Conservation (phyloP, 2,888 invertebrate genomes). For the Netelia virgata region DNA sequence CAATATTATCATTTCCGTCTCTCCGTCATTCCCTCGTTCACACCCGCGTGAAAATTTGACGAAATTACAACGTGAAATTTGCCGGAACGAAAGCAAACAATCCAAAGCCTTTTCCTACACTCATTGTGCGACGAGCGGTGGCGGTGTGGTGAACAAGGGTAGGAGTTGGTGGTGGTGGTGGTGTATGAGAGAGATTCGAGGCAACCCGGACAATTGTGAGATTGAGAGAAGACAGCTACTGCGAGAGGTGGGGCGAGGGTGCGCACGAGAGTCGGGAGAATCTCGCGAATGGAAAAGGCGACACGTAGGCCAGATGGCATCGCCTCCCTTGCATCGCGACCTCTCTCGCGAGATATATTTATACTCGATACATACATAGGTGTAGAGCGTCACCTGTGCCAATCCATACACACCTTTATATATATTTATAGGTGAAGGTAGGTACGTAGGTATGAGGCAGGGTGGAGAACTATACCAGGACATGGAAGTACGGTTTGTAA, state of each 20-base stretch:
- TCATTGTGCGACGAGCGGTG: conserved; percentile 9
- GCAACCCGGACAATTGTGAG: not conserved
- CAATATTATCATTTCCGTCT: conserved; percentile 16
- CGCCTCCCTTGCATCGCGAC: conserved; percentile 27
- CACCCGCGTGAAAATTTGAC: conserved; percentile 19
- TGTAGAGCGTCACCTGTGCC: conserved; percentile 3
- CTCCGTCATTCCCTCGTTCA: not conserved
- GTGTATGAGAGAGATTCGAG: not conserved
- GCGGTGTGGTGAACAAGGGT: conserved; percentile 1
- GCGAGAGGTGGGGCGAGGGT: not conserved
- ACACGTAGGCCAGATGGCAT: conserved; percentile 50
- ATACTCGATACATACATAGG: too few relatives aligned
- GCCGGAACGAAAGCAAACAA: conserved; percentile 55
- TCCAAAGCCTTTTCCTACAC: conserved; percentile 22
- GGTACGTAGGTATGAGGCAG: not conserved
- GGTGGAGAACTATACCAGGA: conserved; percentile 22
- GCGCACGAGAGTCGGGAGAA: not conserved
- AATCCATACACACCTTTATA: conserved; percentile 13
- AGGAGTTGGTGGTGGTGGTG: not conserved
- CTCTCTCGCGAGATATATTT: not conserved
- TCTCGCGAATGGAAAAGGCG: conserved; percentile 47
- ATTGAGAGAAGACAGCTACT: conserved; percentile 20
- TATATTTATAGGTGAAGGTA: not conserved
- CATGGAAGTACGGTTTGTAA: conserved; percentile 63
- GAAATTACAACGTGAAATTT: conserved; percentile 49